Conservation (phyloP, 2,113 vertebrate genomes). For the Talpa occidentalis region DNA sequence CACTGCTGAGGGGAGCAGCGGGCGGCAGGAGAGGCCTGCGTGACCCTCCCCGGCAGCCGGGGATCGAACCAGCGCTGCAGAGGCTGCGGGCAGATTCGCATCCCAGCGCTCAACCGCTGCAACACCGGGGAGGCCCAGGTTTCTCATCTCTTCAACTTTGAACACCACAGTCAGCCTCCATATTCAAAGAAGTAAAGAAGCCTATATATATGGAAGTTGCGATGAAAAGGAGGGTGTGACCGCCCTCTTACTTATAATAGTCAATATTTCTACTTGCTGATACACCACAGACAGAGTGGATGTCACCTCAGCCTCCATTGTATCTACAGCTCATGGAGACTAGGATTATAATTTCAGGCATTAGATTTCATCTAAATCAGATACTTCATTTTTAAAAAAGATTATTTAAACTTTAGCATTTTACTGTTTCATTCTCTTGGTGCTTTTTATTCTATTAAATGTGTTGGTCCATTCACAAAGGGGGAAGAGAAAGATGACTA, state of each 20-base stretch:
- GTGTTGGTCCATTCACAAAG: background rate
- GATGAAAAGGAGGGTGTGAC: background rate
- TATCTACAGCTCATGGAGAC: background rate
- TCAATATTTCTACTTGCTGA: background rate
- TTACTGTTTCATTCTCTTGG: background rate
- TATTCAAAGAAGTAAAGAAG: background rate
- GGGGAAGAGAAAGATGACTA: background rate
- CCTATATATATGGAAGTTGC: background rate
- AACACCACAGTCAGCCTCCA: background rate
- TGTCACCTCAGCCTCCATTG: background rate
- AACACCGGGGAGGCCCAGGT: too few relatives aligned
- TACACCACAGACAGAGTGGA: background rate
- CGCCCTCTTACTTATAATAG: background rate
- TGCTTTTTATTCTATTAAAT: slow-evolving; percentile 43
- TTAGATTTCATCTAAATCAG: slow-evolving; percentile 35
- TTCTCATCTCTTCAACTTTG: background rate
- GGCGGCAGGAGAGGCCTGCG: too few relatives aligned
- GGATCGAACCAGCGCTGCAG: too few relatives aligned
- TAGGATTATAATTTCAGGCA: background rate
- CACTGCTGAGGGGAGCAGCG: too few relatives aligned
- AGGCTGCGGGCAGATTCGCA: too few relatives aligned
- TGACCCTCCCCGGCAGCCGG: too few relatives aligned
- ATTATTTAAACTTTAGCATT: background rate
- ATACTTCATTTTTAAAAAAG: background rate
- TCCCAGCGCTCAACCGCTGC: too few relatives aligned